A percentile compares a stretch with the other conserved stretches of the same genome.
phyloP scores from a whole-genome alignment of 2,888 invertebrate species.

The Euzetes globulus region DNA sequence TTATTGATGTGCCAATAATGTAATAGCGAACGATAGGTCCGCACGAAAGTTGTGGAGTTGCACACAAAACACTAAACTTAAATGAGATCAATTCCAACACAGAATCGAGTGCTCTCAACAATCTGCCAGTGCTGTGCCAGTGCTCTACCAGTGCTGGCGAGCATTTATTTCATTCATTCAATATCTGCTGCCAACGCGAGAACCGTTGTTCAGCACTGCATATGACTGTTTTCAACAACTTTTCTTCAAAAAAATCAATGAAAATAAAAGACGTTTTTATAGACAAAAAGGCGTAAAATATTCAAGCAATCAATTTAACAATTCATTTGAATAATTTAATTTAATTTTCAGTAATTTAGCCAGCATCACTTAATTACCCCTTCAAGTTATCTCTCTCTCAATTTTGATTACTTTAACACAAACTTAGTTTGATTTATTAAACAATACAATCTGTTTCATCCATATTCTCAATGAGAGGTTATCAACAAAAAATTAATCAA shows the following conservation, averaged over 20 bases:
- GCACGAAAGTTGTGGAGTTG: neutral
- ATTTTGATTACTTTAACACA: no score
- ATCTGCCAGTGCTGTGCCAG: neutral
- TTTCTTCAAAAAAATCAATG: neutral
- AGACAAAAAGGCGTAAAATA: no score
- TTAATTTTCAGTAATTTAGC: no score
- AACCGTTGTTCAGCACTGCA: neutral
- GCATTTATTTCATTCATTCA: neutral
- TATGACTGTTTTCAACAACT: neutral
- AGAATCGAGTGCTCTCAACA: neutral
- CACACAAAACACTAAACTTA: neutral
- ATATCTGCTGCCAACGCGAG: neutral
- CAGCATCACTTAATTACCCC: no score
- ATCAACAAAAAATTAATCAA: no score
- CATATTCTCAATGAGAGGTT: no score
- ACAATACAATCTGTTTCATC: no score
- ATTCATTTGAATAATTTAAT: no score
- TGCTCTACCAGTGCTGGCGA: neutral
- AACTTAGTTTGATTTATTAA: no score
- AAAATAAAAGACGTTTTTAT: neutral
- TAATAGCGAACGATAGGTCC: neutral
- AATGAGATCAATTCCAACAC: constrained; percentile 20
- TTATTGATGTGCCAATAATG: neutral
- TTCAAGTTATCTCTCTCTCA: no score
- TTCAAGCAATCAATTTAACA: no score